Percentiles rank a stretch among this genome's conserved stretches.
Conservation (phyloP, 2,888 invertebrate species). For the Leucania comma region DNA sequence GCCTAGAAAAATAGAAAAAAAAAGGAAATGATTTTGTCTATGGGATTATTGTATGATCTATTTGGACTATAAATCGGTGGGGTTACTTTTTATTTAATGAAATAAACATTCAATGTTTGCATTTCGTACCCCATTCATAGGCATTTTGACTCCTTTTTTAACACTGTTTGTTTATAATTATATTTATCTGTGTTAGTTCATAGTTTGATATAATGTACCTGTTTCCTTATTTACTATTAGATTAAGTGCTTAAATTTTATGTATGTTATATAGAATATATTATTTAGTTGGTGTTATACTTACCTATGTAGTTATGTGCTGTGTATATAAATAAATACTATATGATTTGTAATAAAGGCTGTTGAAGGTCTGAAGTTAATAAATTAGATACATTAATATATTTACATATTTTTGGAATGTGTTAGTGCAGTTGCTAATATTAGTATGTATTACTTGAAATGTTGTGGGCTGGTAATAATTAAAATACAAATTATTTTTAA, state of each 20-base stretch:
- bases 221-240: conserved; percentile 30
- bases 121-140: background rate
- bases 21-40: too few relatives aligned
- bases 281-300: conserved; percentile 35
- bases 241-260: conserved; percentile 30
- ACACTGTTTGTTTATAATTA: background rate
- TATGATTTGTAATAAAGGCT: conserved; percentile 25
- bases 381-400: conserved; percentile 22
- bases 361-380: conserved; percentile 13
- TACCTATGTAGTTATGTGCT: conserved; percentile 23
- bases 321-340: conserved; percentile 28
- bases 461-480: background rate
- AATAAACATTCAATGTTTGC: conserved; percentile 1
- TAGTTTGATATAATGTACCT: conserved; percentile 34
- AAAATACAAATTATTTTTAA: conserved; percentile 1
- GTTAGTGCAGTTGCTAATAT: conserved; percentile 17
- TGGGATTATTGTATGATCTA: background rate
- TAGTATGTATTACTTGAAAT: conserved; percentile 13
- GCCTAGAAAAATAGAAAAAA: too few relatives aligned
- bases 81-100: background rate
- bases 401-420: conserved; percentile 36
- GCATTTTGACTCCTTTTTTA: background rate
- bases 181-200: conserved; percentile 2
- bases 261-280: conserved; percentile 45
- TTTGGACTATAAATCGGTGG: background rate